Base-by-base conservation (phyloP, 1,140 invertebrate species). In the Venustaconcha ellipsiformis region DNA sequence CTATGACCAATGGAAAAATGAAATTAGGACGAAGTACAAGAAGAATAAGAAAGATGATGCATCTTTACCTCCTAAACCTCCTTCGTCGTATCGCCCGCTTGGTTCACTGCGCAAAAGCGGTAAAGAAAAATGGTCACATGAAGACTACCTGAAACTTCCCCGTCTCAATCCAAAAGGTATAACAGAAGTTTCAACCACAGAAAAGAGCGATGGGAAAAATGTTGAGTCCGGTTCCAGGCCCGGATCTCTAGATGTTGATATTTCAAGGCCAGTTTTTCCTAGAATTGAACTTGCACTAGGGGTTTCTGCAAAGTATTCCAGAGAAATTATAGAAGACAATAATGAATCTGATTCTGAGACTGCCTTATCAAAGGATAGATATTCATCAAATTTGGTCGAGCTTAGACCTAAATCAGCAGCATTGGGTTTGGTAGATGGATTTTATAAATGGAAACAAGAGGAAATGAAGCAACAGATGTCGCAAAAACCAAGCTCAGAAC, bases 271-370 rank as follows among this genome's bases (percentile, higher is more conserved):
- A 23, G 67, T 70, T n/a, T 77, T 77, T 63, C 75, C 75, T 5
- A 77, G 67, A 23, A 77, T 77, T 62, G 70, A 77, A 57, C 30
- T 56, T 57, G 70, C 70, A 18, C 20, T 77, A 70, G 75, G 75
- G 12, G 65, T 77, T 59, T 56, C 72, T 14, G 59, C 72, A 14
- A 64, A 66, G 23, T 77, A 72, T 30, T 66, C 59, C 26, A 72
- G 57, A 18, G 23, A 15, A 37, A 57, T 12, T 6, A 65, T 72
- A 17, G 75, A 77, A 15, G 66, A 72, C 26, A 67, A 55, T 18
- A 1, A 55, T 8, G 72, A 70, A 60, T 18, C 59, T 12, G 57
- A 67, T 17, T 72, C 75, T 13, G 75, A 70, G 0, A 65, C 75
- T 14, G 48, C 73, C 11, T 67, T 59, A 14, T 59, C 48, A 67